Percentiles rank a stretch among this genome's conserved stretches.
Conservation (phyloP, 2,797 vertebrate species). For the Sarcophilus harrisii region DNA sequence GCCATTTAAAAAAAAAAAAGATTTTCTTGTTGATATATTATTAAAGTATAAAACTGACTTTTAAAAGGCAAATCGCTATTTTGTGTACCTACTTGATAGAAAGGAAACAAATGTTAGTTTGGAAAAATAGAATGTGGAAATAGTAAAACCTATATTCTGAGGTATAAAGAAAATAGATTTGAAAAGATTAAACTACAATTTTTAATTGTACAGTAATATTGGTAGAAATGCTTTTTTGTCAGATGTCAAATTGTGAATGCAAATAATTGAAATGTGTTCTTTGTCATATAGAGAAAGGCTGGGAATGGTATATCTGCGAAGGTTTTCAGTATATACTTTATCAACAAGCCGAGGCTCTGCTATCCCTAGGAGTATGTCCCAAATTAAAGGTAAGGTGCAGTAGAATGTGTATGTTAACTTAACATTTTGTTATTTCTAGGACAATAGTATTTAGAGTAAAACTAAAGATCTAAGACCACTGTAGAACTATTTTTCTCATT, state of each 20-base stretch:
- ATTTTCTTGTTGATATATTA: constrained; percentile 22
- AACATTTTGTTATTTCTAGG: neutral
- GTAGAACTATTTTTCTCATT: neutral
- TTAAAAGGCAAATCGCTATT: neutral
- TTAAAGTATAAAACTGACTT: neutral
- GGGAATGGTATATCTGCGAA: constrained; percentile 92
- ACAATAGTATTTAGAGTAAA: neutral
- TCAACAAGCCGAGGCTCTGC: constrained; percentile 91
- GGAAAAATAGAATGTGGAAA: neutral
- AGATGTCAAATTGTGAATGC: neutral
- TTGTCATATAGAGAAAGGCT: constrained; percentile 83
- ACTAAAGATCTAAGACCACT: neutral
- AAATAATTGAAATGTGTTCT: constrained; percentile 48
- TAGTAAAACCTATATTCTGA: neutral
- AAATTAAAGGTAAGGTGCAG: constrained; percentile 88
- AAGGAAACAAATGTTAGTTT: constrained; percentile 4
- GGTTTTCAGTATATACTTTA: constrained; percentile 94
- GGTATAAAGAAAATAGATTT: neutral
- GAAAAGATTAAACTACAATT: neutral
- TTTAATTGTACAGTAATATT: neutral
- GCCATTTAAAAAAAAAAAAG: neutral
- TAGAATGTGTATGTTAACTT: neutral
- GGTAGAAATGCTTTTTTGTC: neutral
- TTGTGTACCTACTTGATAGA: neutral
- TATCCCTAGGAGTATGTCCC: constrained; percentile 88